Percentiles rank a stretch among this genome's conserved stretches.
These are phyloP conservation scores for Azorinus chamasolen DNA, from an alignment of 2,888 invertebrate genomes.

Conservation along the genomic window DNA sequence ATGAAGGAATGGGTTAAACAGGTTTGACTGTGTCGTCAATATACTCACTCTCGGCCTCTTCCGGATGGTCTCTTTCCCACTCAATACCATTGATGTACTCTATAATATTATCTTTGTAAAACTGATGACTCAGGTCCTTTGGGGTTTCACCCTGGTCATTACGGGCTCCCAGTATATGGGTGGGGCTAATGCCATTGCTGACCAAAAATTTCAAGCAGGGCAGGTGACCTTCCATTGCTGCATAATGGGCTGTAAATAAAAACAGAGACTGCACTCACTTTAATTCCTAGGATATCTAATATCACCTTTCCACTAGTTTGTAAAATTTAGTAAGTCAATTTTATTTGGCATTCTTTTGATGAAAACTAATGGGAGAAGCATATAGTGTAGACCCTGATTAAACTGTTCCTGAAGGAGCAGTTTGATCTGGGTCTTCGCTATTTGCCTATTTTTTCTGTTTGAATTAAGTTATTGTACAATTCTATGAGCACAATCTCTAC, in stretches of 20 bases:
- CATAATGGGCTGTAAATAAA: constrained; percentile 83
- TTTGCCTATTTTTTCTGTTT: no score
- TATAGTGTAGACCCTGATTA: no score
- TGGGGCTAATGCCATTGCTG: constrained; percentile 79
- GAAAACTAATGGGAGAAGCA: no score
- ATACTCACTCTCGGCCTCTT: constrained; percentile 85
- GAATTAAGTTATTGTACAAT: no score
- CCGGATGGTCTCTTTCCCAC: constrained; percentile 86
- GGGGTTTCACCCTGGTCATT: constrained; percentile 87
- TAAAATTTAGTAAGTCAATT: no score
- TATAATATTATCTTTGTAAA: constrained; percentile 85
- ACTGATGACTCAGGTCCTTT: constrained; percentile 86
- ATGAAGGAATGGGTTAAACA: no score
- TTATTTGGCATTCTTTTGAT: no score
- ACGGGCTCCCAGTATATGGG: constrained; percentile 83
- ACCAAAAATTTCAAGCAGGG: constrained; percentile 86
- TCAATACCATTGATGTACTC: constrained; percentile 86
- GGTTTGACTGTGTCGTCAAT: not conserved
- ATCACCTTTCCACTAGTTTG: no score
- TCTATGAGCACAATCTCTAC: no score
- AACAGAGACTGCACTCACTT: not conserved
- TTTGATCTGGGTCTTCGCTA: no score
- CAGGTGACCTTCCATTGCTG: constrained; percentile 86
- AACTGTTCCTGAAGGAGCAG: no score
- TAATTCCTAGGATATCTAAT: no score